Percentiles rank a stretch among this genome's conserved stretches.
Evolutionary conservation across 2,113 vertebrate genomes (phyloP).

Genomic region (Pseudopodoces humilis): DNA sequence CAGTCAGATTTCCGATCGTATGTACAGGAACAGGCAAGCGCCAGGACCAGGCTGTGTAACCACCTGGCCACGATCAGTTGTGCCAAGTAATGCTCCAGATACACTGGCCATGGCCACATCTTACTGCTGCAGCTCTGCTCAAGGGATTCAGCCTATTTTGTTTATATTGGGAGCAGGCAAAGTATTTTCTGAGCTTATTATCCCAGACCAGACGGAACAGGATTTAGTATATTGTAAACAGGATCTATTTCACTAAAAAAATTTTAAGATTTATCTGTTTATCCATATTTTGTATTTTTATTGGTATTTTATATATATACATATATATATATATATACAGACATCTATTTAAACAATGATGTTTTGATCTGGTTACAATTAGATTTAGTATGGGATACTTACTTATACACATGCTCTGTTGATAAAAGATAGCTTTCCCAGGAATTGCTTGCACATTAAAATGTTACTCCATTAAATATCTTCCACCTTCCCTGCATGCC

Average conservation of each 20-base stretch:
- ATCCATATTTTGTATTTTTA: neutral
- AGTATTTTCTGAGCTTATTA: neutral
- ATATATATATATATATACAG: neutral
- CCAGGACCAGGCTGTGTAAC: slow-evolving; percentile 35
- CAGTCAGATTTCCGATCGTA: neutral
- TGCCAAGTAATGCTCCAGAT: neutral
- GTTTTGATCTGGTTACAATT: neutral
- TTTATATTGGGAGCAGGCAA: neutral
- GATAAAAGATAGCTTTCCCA: neutral
- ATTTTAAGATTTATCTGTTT: neutral
- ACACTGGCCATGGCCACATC: neutral
- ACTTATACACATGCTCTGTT: neutral
- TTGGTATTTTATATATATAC: neutral
- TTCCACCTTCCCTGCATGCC: neutral
- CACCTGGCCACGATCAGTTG: neutral
- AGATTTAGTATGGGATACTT: neutral
- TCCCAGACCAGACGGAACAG: neutral
- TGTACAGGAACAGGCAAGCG: neutral
- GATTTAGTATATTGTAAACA: neutral
- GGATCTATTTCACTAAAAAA: neutral
- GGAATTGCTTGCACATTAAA: neutral
- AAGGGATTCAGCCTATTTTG: neutral
- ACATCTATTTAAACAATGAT: neutral
- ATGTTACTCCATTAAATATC: neutral
- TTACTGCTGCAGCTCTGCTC: neutral